These are phyloP conservation scores for Esox masquinongy DNA, from an alignment of 2,797 vertebrate genomes.

Conservation along the genomic window DNA sequence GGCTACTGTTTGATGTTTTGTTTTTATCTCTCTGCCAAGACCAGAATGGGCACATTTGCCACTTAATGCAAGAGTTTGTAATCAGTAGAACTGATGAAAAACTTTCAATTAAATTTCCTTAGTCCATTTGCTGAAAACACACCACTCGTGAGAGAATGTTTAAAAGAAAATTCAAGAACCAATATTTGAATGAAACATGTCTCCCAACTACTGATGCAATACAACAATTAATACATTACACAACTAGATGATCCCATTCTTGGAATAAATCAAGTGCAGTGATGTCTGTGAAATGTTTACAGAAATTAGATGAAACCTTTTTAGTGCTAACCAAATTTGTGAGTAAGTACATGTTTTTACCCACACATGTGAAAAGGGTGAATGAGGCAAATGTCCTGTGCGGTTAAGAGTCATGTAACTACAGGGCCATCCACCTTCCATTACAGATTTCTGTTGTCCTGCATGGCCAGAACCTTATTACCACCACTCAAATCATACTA, in stretches of 20 bases:
- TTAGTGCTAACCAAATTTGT: slow-evolving; percentile 32
- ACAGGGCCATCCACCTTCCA: slow-evolving; percentile 12
- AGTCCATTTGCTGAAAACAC: too few species aligned
- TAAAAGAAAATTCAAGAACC: too few species aligned
- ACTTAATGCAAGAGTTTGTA: too few species aligned
- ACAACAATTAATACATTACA: too few species aligned
- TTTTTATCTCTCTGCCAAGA: too few species aligned
- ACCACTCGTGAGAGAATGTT: too few species aligned
- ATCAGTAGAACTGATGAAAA: too few species aligned
- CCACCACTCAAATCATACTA: slow-evolving; percentile 30
- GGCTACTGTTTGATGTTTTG: too few species aligned
- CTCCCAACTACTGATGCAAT: too few species aligned
- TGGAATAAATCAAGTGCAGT: slow-evolving; percentile 23
- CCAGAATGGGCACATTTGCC: too few species aligned
- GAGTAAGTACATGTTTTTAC: slow-evolving; percentile 35
- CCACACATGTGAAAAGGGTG: slow-evolving; percentile 2
- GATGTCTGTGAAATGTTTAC: slow-evolving; percentile 14
- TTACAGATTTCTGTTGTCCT: slow-evolving; percentile 9
- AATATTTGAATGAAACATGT: too few species aligned
- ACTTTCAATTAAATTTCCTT: too few species aligned
- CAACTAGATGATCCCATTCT: slow-evolving; percentile 7
- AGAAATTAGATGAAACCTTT: slow-evolving; percentile 26
- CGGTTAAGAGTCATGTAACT: slow-evolving; percentile 29
- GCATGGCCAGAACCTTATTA: slow-evolving; percentile 32
- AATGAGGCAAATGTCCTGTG: slow-evolving; percentile 13